These are phyloP conservation scores for Pollenia griseotomentosa DNA, from an alignment of 2,888 invertebrate genomes.

Conservation along the genomic window DNA sequence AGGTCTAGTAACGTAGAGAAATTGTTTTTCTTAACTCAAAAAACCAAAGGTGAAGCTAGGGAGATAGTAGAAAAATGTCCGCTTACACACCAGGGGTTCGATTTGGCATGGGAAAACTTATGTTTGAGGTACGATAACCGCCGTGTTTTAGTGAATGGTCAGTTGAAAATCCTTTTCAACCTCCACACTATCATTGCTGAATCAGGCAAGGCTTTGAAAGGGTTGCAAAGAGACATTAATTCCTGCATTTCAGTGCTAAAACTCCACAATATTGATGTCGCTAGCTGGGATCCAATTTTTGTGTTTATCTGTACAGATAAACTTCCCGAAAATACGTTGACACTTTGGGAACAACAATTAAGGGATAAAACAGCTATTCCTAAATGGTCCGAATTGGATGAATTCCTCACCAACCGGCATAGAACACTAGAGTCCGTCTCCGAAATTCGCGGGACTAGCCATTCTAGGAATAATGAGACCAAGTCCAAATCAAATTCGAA, in stretches of 20 bases:
- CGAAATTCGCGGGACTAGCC: neutral
- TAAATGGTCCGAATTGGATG: conserved; percentile 13
- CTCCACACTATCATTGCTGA: neutral
- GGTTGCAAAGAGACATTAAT: conserved; percentile 8
- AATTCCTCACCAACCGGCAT: neutral
- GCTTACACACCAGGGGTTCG: conserved; percentile 7
- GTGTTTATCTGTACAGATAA: conserved; percentile 4
- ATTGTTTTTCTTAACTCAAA: neutral
- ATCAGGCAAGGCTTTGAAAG: neutral
- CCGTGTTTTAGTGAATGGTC: conserved; percentile 4
- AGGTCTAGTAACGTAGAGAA: neutral
- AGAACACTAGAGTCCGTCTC: conserved; percentile 8
- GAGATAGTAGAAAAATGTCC: conserved; percentile 1
- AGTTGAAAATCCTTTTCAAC: conserved; percentile 9
- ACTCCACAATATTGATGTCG: neutral
- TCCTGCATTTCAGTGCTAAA: neutral
- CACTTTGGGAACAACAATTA: conserved; percentile 8
- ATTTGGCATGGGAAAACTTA: conserved; percentile 18
- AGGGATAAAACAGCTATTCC: conserved; percentile 5
- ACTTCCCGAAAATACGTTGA: neutral
- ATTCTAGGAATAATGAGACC: neutral
- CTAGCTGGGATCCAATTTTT: conserved; percentile 8
- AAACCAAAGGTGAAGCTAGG: conserved; percentile 6
- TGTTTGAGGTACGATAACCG: neutral
- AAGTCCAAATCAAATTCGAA: neutral